Conservation (phyloP, 2,113 vertebrate species). For the Hucho hucho region DNA sequence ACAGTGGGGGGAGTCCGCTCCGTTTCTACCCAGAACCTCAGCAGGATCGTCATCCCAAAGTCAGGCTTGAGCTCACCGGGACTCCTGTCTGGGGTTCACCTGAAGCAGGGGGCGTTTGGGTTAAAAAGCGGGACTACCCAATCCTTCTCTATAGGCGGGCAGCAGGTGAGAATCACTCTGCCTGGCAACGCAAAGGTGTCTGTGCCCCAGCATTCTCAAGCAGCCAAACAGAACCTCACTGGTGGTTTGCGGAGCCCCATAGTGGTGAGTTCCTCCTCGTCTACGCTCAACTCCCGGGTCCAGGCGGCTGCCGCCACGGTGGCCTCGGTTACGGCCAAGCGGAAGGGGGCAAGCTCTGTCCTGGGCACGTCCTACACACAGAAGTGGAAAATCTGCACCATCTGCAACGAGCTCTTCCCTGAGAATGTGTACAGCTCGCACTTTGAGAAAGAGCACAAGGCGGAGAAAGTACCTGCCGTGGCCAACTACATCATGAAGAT, state of each 20-base stretch:
- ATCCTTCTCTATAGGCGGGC: slow-evolving; percentile 75
- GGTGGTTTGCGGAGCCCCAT: slow-evolving; percentile 79
- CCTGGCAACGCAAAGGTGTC: slow-evolving; percentile 85
- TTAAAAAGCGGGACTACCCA: slow-evolving; percentile 81
- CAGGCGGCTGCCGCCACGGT: slow-evolving; percentile 80
- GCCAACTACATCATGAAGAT: slow-evolving; percentile 99
- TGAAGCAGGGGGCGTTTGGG: slow-evolving; percentile 85
- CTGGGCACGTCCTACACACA: slow-evolving; percentile 91
- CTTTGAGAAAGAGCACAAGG: slow-evolving; percentile 98
- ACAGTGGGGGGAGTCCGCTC: slow-evolving; percentile 77
- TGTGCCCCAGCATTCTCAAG: slow-evolving; percentile 86
- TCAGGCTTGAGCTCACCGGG: slow-evolving; percentile 81
- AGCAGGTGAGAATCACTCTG: slow-evolving; percentile 82
- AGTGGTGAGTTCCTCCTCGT: slow-evolving; percentile 67
- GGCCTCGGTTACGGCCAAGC: slow-evolving; percentile 68
- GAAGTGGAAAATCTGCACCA: slow-evolving; percentile 99
- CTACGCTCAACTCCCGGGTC: slow-evolving; percentile 79
- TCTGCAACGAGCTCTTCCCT: slow-evolving; percentile 98
- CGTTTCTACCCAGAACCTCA: slow-evolving; percentile 85
- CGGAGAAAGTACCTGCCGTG: slow-evolving; percentile 95
- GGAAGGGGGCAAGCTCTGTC: slow-evolving; percentile 66
- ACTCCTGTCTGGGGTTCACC: slow-evolving; percentile 78
- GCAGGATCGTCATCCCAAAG: slow-evolving; percentile 88
- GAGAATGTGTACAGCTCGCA: slow-evolving; percentile 97
- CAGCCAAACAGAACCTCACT: slow-evolving; percentile 87